These are phyloP conservation scores for Orchestes rusci DNA, from an alignment of 2,888 invertebrate genomes.

Conservation along the genomic window DNA sequence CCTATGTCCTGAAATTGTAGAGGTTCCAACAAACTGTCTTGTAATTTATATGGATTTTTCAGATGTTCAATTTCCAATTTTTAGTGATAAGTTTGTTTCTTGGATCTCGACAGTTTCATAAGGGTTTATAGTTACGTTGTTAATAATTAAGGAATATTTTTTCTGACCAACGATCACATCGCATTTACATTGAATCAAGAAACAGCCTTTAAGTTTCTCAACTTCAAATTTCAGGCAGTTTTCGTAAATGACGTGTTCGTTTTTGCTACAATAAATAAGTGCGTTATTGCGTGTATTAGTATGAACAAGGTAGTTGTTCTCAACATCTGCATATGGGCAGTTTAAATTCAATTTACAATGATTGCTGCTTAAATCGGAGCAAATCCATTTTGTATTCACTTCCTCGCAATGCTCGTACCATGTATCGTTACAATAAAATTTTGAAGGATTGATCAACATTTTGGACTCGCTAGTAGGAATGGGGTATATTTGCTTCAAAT, in stretches of 20 bases:
- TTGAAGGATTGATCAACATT: constrained; percentile 3
- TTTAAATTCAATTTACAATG: neutral
- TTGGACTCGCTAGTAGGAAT: neutral
- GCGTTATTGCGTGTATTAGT: constrained; percentile 4
- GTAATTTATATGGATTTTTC: constrained; percentile 5
- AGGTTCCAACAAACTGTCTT: constrained; percentile 7
- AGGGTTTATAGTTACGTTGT: constrained; percentile 1
- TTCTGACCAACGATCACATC: constrained; percentile 3
- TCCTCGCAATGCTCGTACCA: constrained; percentile 8
- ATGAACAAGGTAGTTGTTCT: constrained; percentile 7
- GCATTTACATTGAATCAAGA: constrained; percentile 6
- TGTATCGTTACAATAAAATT: constrained; percentile 8
- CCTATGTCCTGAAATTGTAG: constrained; percentile 1
- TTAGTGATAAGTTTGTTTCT: constrained; percentile 5
- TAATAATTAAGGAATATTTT: constrained; percentile 2
- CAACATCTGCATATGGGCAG: constrained; percentile 3
- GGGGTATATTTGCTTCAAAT: neutral
- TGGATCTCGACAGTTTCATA: neutral
- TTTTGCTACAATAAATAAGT: constrained; percentile 5
- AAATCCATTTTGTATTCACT: constrained; percentile 7
- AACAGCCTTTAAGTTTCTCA: constrained; percentile 1
- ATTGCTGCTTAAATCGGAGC: neutral
- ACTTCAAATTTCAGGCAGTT: constrained; percentile 3
- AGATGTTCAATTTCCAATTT: constrained; percentile 7
- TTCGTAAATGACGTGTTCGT: constrained; percentile 2